Percentiles rank a stretch among this genome's conserved stretches.
Conservation (phyloP, 1,140 invertebrate species). For the Eumaeus atala region DNA sequence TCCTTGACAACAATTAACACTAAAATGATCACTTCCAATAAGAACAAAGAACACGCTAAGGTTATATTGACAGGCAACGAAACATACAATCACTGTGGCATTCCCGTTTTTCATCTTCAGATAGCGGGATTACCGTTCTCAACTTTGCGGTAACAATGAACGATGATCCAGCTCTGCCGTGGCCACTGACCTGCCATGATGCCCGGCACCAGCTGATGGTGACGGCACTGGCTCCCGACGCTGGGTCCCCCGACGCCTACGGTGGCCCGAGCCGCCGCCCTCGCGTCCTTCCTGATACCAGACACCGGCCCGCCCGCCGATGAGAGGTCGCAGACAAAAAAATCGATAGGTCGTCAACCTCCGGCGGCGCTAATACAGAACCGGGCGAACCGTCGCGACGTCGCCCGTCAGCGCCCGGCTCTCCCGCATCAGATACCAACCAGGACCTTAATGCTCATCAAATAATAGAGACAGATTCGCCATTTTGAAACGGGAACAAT, state of each 20-base stretch:
- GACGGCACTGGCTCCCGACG: slow-evolving; percentile 25
- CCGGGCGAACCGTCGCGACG: slow-evolving; percentile 48
- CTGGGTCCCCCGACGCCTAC: slow-evolving; percentile 26
- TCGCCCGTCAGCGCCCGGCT: slow-evolving; percentile 39
- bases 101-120: slow-evolving; percentile 7
- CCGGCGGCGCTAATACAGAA: slow-evolving; percentile 45
- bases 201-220: slow-evolving; percentile 38
- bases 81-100: slow-evolving; percentile 4
- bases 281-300: slow-evolving; percentile 33
- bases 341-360: slow-evolving; percentile 70
- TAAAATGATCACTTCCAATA: slow-evolving; percentile 21
- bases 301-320: slow-evolving; percentile 59
- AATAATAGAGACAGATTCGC: slow-evolving; percentile 63
- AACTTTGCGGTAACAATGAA: background rate
- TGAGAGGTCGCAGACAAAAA: slow-evolving; percentile 74
- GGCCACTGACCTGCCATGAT: slow-evolving; percentile 55
- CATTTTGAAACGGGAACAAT: slow-evolving; percentile 75
- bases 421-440: slow-evolving; percentile 42
- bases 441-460: slow-evolving; percentile 43
- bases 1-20: slow-evolving; percentile 16
- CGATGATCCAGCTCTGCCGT: slow-evolving; percentile 26
- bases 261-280: slow-evolving; percentile 28
- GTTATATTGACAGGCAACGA: slow-evolving; percentile 9
- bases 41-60: slow-evolving; percentile 27
- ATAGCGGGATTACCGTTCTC: background rate